Base-by-base conservation (phyloP, 2,888 invertebrate species). In the Epiblema foenella region DNA sequence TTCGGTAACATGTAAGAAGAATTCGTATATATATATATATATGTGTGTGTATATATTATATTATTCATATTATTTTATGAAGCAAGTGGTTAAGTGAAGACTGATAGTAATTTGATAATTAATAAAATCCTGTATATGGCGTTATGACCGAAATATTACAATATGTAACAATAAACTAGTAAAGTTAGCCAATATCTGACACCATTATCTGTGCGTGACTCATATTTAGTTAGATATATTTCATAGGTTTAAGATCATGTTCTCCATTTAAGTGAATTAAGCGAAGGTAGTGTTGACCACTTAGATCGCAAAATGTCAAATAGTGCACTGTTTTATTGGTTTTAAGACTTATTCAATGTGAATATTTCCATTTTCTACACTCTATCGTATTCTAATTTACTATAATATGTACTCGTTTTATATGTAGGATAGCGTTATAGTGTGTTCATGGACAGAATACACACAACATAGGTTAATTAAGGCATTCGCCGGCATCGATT, bases 361-460 rank as follows among this genome's bases (percentile, higher is more conserved):
- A 81, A 85, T 85, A 85, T 83, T 72, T 84, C 77, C 77, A 88
- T 92, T 93, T 93, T 93, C 93, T 93, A 93, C 93, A 93, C 93
- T 93, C 86, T 92, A 92, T 93, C 92, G 83, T 84, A 85, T 85
- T 81, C 76, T 77, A 79, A 78, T 78, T 78, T 74, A 80, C 74
- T 73, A 73, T 76, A 75, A 66, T 72, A 72, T 77, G 76, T 72
- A 76, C 72, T 72, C 67, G 74, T 72, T 77, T 75, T 77, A 76
- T 76, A 76, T 76, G 76, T 77, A 76, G 57, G 75, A 77, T 77
- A 62, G 54, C 58, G 10, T 58, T 58, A 56, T 42, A 57, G 52
- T 66, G 54, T 59, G 39, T 39, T 33, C 52, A 46, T n/a, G 65
- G 12, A 63, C 42, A 24, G 33, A 56, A 42, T 17, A 69, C 63